Conservation (phyloP, 2,888 invertebrate genomes). For the Craniophora ligustri region DNA sequence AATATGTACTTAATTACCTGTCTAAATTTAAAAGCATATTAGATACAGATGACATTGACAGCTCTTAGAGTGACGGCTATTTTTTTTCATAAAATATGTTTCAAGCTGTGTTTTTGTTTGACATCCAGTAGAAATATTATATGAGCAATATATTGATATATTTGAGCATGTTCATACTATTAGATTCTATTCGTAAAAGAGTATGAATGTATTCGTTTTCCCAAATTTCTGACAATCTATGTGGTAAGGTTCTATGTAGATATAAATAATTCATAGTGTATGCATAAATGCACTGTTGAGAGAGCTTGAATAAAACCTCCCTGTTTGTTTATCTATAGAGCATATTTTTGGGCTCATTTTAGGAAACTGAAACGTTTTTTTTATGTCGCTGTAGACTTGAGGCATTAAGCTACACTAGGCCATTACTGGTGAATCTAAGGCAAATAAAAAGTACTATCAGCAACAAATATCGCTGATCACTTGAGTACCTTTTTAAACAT, state of each 20-base stretch:
- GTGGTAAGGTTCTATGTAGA: conserved; percentile 10
- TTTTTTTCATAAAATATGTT: not conserved
- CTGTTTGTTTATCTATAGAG: not conserved
- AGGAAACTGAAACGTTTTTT: not conserved
- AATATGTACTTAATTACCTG: no score
- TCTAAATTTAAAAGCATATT: not conserved
- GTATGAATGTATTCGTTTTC: conserved; percentile 2
- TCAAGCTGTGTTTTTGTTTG: not conserved
- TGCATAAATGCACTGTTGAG: conserved; percentile 36
- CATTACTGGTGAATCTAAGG: no score
- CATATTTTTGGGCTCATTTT: conserved; percentile 5
- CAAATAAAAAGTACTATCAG: no score
- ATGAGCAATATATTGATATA: conserved; percentile 35
- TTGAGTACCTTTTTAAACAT: no score
- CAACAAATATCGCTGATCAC: no score
- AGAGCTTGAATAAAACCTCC: conserved; percentile 25
- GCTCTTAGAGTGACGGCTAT: no score
- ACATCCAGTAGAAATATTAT: not conserved
- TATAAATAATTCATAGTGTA: conserved; percentile 4
- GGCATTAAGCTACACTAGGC: not conserved
- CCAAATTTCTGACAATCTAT: conserved; percentile 5
- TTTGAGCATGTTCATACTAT: conserved; percentile 45
- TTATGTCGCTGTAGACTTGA: conserved; percentile 1
- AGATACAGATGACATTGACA: no score
- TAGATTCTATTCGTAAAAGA: conserved; percentile 15